Evolutionary conservation across 1,140 invertebrate genomes (phyloP).

Genomic region (Drosophila kurseongensis): DNA sequence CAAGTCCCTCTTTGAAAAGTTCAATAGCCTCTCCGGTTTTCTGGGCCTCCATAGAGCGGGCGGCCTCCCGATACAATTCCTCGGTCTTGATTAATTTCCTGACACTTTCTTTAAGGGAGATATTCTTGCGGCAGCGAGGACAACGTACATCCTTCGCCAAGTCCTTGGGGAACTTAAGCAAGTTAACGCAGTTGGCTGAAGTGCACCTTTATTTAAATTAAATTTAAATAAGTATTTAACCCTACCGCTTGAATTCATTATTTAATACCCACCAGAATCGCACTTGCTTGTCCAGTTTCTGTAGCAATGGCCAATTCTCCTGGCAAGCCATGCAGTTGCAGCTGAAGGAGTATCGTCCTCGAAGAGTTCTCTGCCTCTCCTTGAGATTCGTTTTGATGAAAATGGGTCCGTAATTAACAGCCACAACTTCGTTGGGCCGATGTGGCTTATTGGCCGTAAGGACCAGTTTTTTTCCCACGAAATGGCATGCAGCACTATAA

Average conservation of each 20-base stretch:
- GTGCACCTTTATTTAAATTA: slow-evolving; percentile 85
- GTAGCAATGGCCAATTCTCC: slow-evolving; percentile 91
- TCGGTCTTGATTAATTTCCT: slow-evolving; percentile 85
- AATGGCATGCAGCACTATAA: slow-evolving; percentile 90
- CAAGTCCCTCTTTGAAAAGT: slow-evolving; percentile 85
- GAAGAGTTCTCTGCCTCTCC: slow-evolving; percentile 88
- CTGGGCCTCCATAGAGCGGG: slow-evolving; percentile 85
- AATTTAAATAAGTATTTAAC: too few species aligned
- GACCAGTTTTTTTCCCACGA: slow-evolving; percentile 90
- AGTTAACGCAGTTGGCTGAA: slow-evolving; percentile 85
- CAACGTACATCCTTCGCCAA: slow-evolving; percentile 85
- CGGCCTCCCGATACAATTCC: slow-evolving; percentile 85
- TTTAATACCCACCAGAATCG: slow-evolving; percentile 69
- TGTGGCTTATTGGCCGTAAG: slow-evolving; percentile 89
- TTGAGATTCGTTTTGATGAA: slow-evolving; percentile 88
- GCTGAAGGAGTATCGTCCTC: slow-evolving; percentile 92
- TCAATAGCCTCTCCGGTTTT: slow-evolving; percentile 82
- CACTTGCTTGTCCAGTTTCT: slow-evolving; percentile 86
- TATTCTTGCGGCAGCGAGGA: slow-evolving; percentile 85
- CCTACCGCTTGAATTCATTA: too few species aligned
- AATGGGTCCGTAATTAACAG: slow-evolving; percentile 94
- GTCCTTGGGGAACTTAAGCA: slow-evolving; percentile 85
- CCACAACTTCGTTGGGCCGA: slow-evolving; percentile 88
- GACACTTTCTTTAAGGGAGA: slow-evolving; percentile 85
- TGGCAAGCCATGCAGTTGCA: slow-evolving; percentile 91